phyloP scores from a whole-genome alignment of 2,888 invertebrate species.

The Onchidella celtica region DNA sequence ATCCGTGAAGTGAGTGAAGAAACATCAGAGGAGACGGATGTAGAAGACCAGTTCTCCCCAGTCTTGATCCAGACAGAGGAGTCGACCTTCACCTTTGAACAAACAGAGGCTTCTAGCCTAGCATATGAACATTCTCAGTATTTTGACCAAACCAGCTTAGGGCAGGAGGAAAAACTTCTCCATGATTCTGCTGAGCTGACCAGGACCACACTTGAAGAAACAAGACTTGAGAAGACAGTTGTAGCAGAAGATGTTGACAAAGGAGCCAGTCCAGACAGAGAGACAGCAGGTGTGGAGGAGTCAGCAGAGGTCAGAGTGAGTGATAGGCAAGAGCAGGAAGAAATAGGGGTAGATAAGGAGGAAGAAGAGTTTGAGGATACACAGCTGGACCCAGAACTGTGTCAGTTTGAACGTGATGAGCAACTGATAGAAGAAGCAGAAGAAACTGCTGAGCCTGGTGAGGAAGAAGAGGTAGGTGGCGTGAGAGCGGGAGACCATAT shows the following conservation, averaged over 20 bases:
- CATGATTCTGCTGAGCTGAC: not conserved
- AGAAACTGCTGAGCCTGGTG: not conserved
- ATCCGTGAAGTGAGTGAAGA: conserved; percentile 72
- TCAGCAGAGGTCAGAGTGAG: not conserved
- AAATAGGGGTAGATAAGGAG: no score
- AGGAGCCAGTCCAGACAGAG: not conserved
- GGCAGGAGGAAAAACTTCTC: conserved; percentile 34
- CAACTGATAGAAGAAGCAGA: conserved; percentile 30
- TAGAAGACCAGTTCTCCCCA: conserved; percentile 76
- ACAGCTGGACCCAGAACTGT: conserved; percentile 37
- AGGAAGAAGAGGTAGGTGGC: not conserved
- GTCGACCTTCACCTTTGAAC: conserved; percentile 33
- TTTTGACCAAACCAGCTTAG: conserved; percentile 22
- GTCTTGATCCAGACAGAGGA: conserved; percentile 57
- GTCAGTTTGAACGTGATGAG: conserved; percentile 30
- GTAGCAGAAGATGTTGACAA: not conserved
- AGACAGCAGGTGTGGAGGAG: not conserved
- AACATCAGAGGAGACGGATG: conserved; percentile 77
- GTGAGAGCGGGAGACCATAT: conserved; percentile 55
- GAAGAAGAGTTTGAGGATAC: conserved; percentile 47
- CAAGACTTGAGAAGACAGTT: not conserved
- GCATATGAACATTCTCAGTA: not conserved
- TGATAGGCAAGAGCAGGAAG: conserved; percentile 30
- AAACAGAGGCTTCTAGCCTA: not conserved
- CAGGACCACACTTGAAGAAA: not conserved